Base-by-base conservation (phyloP, 2,113 vertebrate species). In the Pagrus major region DNA sequence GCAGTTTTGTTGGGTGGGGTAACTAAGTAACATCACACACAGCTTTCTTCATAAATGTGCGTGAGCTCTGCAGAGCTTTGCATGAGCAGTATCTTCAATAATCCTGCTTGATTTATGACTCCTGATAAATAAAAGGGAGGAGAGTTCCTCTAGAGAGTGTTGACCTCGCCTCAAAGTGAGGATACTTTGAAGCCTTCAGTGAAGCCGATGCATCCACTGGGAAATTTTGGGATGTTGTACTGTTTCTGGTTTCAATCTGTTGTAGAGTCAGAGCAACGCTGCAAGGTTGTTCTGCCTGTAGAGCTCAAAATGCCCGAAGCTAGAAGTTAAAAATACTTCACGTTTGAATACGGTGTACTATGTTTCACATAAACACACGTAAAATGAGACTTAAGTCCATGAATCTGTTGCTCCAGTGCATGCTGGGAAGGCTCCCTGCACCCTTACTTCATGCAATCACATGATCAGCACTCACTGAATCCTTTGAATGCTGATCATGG, bases 81-180 rank as follows among this genome's bases (percentile, higher is more conserved):
- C 59, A 56, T 44, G 54, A 44, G 42, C 0, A 54, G 4, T 63
- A 42, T 64, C 47, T 81, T 65, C 8, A 65, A 20, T 25, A 64
- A 33, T 61, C 20, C 65, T 3, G 35, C 12, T 16, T 56, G 77
- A 89, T 78, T 86, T 76, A 86, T 60, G 70, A 80, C 54, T 59
- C 21, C 27, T 4, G 64, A 73, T 81, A 51, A 79, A 75, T 65
- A 64, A 76, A n/a, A 75, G n/a, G 1, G 8, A 29, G 21, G 31
- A 35, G 54, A 76, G 46, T 52, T 78, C 69, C 37, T 49, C 23
- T 6, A 49, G 54, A 35, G 47, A 59, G 58, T 25, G 15, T 35
- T 23, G 54, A 56, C 68, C 73, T 76, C 1, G 8, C 46, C 11
- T 59, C 41, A 20, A 31, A 66, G 14, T 61, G 18, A 69, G 27